These are phyloP conservation scores for Habrosyne pyritoides DNA, from an alignment of 2,888 invertebrate species.

Conservation along the genomic window DNA sequence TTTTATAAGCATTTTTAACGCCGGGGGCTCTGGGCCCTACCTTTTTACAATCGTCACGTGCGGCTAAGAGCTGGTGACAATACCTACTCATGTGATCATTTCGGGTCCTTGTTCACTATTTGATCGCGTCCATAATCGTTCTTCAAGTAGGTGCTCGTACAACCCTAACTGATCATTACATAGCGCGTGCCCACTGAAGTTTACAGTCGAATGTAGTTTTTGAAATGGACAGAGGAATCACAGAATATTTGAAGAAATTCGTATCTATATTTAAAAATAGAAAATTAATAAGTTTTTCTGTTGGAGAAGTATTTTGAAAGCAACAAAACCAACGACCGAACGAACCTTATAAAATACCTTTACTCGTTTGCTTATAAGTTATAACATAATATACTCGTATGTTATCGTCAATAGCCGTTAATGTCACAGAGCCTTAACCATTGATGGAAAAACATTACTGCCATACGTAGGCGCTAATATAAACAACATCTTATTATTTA, in stretches of 20 bases:
- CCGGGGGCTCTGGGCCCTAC: slow-evolving; percentile 11
- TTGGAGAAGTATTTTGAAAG: too few relatives aligned
- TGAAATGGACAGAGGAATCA: background rate
- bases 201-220: background rate
- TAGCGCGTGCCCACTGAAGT: slow-evolving; percentile 19
- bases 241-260: too few relatives aligned
- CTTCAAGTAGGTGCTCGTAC: slow-evolving; percentile 20
- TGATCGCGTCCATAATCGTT: slow-evolving; percentile 29
- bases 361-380: background rate
- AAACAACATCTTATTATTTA: background rate
- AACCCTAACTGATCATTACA: background rate
- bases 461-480: background rate
- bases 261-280: too few relatives aligned
- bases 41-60: slow-evolving; percentile 60
- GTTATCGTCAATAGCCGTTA: background rate
- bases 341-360: too few relatives aligned
- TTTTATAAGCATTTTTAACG: slow-evolving; percentile 9
- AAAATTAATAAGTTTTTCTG: too few relatives aligned
- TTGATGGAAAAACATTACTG: background rate
- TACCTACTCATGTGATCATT: slow-evolving; percentile 57
- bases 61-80: slow-evolving; percentile 50
- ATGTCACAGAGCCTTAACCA: background rate
- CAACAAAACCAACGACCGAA: background rate
- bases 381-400: background rate
- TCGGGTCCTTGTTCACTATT: slow-evolving; percentile 25